Percentiles rank a stretch among this genome's conserved stretches.
These are phyloP conservation scores for Tachina fera DNA, from an alignment of 2,888 invertebrate genomes.

Conservation along the genomic window DNA sequence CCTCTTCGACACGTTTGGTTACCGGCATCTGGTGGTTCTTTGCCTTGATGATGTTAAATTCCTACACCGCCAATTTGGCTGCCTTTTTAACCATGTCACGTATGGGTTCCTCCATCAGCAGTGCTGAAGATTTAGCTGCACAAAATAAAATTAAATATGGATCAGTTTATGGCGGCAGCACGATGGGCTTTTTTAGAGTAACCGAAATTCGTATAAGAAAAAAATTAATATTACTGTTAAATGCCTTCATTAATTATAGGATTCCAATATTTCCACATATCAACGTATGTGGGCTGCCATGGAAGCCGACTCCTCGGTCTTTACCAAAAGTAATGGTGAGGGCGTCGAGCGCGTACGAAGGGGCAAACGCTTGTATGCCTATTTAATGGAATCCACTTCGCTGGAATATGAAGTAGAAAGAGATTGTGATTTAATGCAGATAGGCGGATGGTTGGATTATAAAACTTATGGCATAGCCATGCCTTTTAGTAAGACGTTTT, in stretches of 20 bases:
- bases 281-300: slow-evolving; percentile 96
- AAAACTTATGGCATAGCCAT: slow-evolving; percentile 98
- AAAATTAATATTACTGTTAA: not conserved
- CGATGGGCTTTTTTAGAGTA: slow-evolving; percentile 95
- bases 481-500: slow-evolving; percentile 89
- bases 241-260: slow-evolving; percentile 83
- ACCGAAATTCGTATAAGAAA: not conserved
- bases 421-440: slow-evolving; percentile 92
- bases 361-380: slow-evolving; percentile 93
- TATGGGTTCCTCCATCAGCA: slow-evolving; percentile 88
- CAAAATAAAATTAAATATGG: slow-evolving; percentile 99
- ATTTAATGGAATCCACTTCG: slow-evolving; percentile 97
- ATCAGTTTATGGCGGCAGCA: slow-evolving; percentile 94
- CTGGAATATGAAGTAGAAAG: slow-evolving; percentile 96
- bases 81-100: slow-evolving; percentile 96
- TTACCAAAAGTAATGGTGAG: slow-evolving; percentile 91
- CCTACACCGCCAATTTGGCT: slow-evolving; percentile 97
- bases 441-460: slow-evolving; percentile 92
- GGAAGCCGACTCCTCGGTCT: slow-evolving; percentile 92
- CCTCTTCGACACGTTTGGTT: slow-evolving; percentile 93
- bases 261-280: slow-evolving; percentile 94
- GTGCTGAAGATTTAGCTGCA: slow-evolving; percentile 94
- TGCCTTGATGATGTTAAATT: slow-evolving; percentile 94
- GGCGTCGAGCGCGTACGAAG: slow-evolving; percentile 93
- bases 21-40: slow-evolving; percentile 97